Evolutionary conservation across 2,113 vertebrate genomes (phyloP), one percentile per base, ranked within the genome.

Genomic region (Ramphastos sulfuratus): DNA sequence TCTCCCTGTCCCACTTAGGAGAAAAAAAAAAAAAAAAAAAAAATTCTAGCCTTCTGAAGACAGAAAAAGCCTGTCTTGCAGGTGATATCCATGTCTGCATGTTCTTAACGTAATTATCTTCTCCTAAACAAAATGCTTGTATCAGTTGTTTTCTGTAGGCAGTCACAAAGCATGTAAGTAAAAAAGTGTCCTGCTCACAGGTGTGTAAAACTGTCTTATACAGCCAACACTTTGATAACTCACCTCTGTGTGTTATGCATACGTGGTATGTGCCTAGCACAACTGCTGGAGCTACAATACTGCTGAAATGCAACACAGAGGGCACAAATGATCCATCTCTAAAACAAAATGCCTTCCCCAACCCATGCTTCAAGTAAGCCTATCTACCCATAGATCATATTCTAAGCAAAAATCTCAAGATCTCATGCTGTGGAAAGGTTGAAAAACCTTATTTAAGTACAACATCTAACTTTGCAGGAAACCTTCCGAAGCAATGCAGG

Each of bases 201-300:
- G 61, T 35, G 27, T 1, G 0, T 24, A 48, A 16, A 56, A 27
- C 27, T 67, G 37, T 20, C 56, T 52, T 37, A 5, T 4, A 7
- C 2, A 11, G 37, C 55, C 54, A 0, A 10, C 0, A 0, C 28
- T 23, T 65, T 1, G 0, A 72, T 48, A 42, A 35, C 48, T 48
- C 7, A 1, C 42, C 50, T 52, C 35, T 10, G 23, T 0, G 1
- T 5, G 10, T 24, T 28, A 3, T 6, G 20, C 37, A 37, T 37
- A 37, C 37, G 9, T 37, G 37, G 37, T 37, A 37, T 37, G 37
- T 37, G 37, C 37, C 37, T 37, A 37, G 37, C 37, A 37, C 59
- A 60, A 66, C 6, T 20, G 19, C 46, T 1, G 0, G n/a, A 67
- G 56, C 33, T 33, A 25, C 33, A 28, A 15, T 6, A 27, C 1